Evolutionary conservation across 1,140 invertebrate species (phyloP).

Genomic region (Copidosoma floridanum): DNA sequence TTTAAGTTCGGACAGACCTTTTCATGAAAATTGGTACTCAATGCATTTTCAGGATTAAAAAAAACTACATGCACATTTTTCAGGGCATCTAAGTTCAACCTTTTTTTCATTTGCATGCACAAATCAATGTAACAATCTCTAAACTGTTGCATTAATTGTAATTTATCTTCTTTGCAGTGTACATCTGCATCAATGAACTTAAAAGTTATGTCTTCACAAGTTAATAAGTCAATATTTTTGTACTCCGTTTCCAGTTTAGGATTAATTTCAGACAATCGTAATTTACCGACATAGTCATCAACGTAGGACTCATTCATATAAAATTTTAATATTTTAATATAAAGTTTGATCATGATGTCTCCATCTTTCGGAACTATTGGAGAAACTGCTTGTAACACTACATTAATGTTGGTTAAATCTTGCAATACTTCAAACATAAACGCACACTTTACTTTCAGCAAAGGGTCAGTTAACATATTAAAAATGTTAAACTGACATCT

Average conservation of each 20-base stretch:
- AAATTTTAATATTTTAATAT: neutral
- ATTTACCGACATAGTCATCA: neutral
- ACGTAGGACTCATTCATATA: neutral
- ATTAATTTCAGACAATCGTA: neutral
- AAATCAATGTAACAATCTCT: neutral
- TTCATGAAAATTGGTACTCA: neutral
- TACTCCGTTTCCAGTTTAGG: neutral
- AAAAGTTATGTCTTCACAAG: neutral
- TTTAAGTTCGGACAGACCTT: neutral
- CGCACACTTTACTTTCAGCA: neutral
- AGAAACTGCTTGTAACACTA: neutral
- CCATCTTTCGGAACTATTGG: neutral
- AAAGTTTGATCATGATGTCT: neutral
- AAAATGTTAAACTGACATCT: neutral
- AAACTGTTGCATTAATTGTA: neutral
- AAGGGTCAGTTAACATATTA: neutral
- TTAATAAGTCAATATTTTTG: neutral
- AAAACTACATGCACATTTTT: neutral
- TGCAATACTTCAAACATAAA: neutral
- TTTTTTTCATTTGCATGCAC: neutral
- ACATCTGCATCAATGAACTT: neutral
- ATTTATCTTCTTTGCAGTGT: neutral
- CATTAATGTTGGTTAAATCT: neutral
- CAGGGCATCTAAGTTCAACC: neutral
- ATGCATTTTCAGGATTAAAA: neutral